Conservation (phyloP, 2,797 vertebrate genomes). For the Carapus acus region DNA sequence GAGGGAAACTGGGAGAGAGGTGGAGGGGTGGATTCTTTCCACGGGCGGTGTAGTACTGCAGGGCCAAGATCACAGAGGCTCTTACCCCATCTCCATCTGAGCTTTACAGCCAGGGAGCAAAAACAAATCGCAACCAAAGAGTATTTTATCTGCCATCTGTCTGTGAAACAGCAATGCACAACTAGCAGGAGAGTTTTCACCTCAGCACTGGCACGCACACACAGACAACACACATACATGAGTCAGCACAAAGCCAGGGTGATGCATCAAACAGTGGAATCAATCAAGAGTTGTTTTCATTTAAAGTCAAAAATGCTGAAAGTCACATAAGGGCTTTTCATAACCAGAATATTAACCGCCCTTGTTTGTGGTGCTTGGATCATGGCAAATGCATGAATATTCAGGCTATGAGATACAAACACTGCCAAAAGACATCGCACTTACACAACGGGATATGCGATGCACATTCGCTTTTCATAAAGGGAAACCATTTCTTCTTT, state of each 20-base stretch:
- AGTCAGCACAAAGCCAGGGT: background rate
- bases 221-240: background rate
- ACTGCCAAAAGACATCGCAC: too few relatives aligned
- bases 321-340: background rate
- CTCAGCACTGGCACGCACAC: background rate
- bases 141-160: slow-evolving; percentile 18
- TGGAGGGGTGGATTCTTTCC: slow-evolving; percentile 12
- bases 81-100: slow-evolving; percentile 24
- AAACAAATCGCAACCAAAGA: slow-evolving; percentile 26
- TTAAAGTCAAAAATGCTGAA: background rate
- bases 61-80: slow-evolving; percentile 43
- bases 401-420: too few relatives aligned
- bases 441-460: slow-evolving; percentile 4
- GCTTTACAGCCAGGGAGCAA: slow-evolving; percentile 40
- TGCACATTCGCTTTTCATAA: slow-evolving; percentile 8
- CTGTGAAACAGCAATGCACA: slow-evolving; percentile 23
- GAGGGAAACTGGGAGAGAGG: background rate
- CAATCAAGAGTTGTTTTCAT: background rate
- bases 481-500: slow-evolving; percentile 13
- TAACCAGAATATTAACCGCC: background rate
- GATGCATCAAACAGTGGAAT: background rate
- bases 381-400: background rate
- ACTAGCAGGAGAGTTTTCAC: slow-evolving; percentile 9
- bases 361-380: background rate
- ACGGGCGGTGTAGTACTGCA: slow-evolving; percentile 30